A percentile compares a stretch with the other conserved stretches of the same genome.
Evolutionary conservation across 2,113 vertebrate genomes (phyloP).

Genomic region (Perca flavescens): DNA sequence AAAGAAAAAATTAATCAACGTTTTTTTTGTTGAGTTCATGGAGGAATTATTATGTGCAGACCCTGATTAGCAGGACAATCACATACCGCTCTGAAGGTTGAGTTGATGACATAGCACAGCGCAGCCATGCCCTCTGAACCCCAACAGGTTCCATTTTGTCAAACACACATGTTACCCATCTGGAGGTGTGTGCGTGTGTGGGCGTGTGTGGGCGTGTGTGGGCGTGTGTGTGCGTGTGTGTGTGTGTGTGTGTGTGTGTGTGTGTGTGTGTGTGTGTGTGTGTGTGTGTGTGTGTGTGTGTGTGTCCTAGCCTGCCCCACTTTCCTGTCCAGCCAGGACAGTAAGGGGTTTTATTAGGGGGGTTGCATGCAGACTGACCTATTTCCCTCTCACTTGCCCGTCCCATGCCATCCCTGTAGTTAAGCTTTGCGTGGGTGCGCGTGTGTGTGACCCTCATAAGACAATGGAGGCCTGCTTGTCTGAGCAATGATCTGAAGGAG

Average conservation of each 20-base stretch:
- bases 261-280: not conserved
- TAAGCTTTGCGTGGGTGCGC: constrained; percentile 43
- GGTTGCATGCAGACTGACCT: constrained; percentile 79
- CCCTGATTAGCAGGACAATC: constrained; percentile 57
- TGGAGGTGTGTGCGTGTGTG: constrained; percentile 51
- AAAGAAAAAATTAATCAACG: no score
- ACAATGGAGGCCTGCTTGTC: constrained; percentile 61
- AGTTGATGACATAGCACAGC: constrained; percentile 76
- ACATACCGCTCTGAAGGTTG: constrained; percentile 57
- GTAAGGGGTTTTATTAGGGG: constrained; percentile 60
- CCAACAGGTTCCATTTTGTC: constrained; percentile 76
- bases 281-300: constrained; percentile 26
- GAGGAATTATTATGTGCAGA: not conserved
- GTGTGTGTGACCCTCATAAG: constrained; percentile 54
- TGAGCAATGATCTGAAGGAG: constrained; percentile 69
- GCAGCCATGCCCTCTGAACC: constrained; percentile 68
- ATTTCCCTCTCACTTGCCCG: constrained; percentile 69
- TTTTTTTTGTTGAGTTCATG: no score
- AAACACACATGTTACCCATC: constrained; percentile 73
- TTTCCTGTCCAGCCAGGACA: constrained; percentile 78
- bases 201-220: constrained; percentile 23
- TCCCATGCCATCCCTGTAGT: constrained; percentile 58
- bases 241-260: constrained; percentile 24
- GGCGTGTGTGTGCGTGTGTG: not conserved
- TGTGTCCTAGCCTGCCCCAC: constrained; percentile 68